Conservation (phyloP, 2,797 vertebrate genomes). For the Sebastes wilsoni region DNA sequence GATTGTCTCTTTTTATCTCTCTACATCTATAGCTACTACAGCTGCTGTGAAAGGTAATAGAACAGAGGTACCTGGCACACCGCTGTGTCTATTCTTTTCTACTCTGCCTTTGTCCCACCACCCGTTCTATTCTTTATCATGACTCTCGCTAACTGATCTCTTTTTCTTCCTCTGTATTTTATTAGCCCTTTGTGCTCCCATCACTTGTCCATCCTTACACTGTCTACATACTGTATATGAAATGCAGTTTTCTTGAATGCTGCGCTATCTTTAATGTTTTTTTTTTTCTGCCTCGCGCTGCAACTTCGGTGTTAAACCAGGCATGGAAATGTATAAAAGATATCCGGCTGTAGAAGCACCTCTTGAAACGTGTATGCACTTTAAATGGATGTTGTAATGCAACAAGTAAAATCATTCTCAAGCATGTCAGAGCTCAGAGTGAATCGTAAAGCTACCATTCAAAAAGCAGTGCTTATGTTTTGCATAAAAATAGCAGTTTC, state of each 20-base stretch:
- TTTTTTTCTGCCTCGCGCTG: not conserved
- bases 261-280: not conserved
- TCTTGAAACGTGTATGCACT: conserved; percentile 15
- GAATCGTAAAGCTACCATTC: conserved; percentile 11
- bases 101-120: conserved; percentile 33
- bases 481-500: conserved; percentile 13
- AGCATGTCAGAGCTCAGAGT: not conserved
- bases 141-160: conserved; percentile 7
- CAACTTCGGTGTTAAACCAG: conserved; percentile 29
- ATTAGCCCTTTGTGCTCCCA: conserved; percentile 24
- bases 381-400: conserved; percentile 24
- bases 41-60: conserved; percentile 52
- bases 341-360: not conserved
- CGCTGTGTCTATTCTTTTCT: conserved; percentile 35
- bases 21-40: conserved; percentile 49
- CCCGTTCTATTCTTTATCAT: conserved; percentile 33
- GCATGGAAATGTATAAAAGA: conserved; percentile 11
- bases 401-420: conserved; percentile 9
- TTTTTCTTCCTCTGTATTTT: conserved; percentile 31
- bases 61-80: conserved; percentile 48
- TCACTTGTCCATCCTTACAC: conserved; percentile 7
- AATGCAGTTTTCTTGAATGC: conserved; percentile 5
- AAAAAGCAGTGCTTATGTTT: conserved; percentile 4
- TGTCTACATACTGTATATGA: conserved; percentile 2
- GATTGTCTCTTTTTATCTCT: conserved; percentile 58